phyloP scores from a whole-genome alignment of 2,797 vertebrate species.

The Leptoclinus maculatus region DNA sequence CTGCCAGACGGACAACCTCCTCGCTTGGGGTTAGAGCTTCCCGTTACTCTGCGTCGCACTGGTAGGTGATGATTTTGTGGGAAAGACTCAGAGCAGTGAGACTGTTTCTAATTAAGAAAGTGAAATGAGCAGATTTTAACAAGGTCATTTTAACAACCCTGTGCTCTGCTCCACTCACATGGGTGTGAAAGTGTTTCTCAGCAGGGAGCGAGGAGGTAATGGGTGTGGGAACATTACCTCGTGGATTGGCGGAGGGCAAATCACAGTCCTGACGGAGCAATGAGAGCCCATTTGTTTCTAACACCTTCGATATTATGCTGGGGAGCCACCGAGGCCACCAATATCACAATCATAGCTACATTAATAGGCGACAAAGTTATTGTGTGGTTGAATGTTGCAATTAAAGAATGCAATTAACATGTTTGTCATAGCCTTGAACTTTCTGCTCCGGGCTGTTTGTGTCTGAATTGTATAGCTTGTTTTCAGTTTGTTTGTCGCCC shows the following conservation, averaged over 20 bases:
- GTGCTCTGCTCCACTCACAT: slow-evolving; percentile 60
- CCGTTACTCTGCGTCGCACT: slow-evolving; percentile 1
- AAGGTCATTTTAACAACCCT: slow-evolving; percentile 60
- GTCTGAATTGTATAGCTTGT: slow-evolving; percentile 25
- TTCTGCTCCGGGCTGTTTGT: slow-evolving; percentile 22
- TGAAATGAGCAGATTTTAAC: slow-evolving; percentile 78
- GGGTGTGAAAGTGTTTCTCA: slow-evolving; percentile 76
- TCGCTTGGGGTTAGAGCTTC: slow-evolving; percentile 17
- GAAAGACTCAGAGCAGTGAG: slow-evolving; percentile 32
- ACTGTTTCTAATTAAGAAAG: slow-evolving; percentile 74
- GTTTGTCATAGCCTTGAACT: slow-evolving; percentile 3
- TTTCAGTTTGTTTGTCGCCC: slow-evolving; percentile 34
- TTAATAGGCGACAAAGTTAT: slow-evolving; percentile 23
- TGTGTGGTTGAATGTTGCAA: slow-evolving; percentile 9
- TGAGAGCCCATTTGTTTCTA: slow-evolving; percentile 41
- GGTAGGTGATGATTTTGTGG: slow-evolving; percentile 57
- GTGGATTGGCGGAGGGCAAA: slow-evolving; percentile 8
- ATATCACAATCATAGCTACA: neutral
- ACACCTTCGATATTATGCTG: slow-evolving; percentile 16
- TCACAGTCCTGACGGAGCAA: slow-evolving; percentile 36
- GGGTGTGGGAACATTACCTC: slow-evolving; percentile 57
- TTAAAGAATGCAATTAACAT: slow-evolving; percentile 43
- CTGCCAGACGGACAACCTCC: slow-evolving; percentile 27
- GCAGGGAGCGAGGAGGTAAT: slow-evolving; percentile 61
- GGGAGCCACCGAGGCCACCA: neutral